phyloP scores from a whole-genome alignment of 2,113 vertebrate species.

The Martes martes region DNA sequence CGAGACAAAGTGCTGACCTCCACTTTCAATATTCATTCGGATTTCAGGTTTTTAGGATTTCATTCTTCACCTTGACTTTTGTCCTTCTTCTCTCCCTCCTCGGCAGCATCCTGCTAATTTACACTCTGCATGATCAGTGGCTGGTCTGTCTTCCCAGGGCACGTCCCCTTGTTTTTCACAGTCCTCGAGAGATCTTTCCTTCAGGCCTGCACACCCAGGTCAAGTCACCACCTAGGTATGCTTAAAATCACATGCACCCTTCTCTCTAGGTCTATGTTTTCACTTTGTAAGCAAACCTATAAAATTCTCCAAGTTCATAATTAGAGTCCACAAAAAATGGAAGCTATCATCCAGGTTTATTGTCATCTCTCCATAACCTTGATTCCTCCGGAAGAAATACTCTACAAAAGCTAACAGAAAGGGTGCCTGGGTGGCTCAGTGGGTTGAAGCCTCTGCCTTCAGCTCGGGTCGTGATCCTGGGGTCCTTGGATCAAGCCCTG shows the following conservation, averaged over 20 bases:
- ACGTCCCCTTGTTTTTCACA: background rate
- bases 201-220: background rate
- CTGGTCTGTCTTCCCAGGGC: background rate
- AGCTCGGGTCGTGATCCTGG: no score
- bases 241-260: background rate
- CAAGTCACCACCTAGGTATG: background rate
- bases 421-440: no score
- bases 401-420: background rate
- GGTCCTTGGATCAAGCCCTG: no score
- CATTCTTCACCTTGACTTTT: background rate
- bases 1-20: background rate
- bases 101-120: background rate
- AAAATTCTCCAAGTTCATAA: background rate
- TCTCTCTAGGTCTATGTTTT: background rate
- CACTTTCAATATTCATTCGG: background rate
- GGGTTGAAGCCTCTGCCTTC: no score
- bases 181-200: background rate
- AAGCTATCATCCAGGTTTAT: background rate
- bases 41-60: background rate
- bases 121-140: background rate
- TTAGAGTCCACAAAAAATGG: background rate
- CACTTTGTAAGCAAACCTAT: background rate
- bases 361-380: background rate
- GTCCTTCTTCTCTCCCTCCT: background rate
- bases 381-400: constrained; percentile 32